Conservation (phyloP, 2,888 invertebrate species). For the Diogma glabrata region DNA sequence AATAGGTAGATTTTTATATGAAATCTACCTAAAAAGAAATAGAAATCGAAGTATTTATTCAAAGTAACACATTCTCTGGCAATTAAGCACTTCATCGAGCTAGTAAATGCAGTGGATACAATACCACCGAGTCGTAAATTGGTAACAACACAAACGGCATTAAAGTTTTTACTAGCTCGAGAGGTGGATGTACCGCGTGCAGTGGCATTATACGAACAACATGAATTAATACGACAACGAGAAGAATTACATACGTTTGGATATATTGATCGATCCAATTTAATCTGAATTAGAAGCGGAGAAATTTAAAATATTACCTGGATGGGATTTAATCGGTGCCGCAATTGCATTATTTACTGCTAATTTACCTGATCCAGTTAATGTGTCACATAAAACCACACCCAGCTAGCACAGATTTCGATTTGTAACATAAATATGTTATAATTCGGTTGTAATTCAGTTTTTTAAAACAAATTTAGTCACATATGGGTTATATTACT, state of each 20-base stretch:
- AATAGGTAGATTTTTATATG: too few species aligned
- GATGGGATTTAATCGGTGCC: constrained; percentile 80
- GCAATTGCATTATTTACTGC: constrained; percentile 95
- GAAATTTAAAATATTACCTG: too few species aligned
- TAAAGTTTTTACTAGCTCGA: constrained; percentile 83
- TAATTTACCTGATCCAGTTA: constrained; percentile 73
- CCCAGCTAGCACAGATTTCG: too few species aligned
- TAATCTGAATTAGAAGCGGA: too few species aligned
- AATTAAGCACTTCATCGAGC: constrained; percentile 37
- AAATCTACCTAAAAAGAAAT: too few species aligned
- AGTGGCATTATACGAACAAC: constrained; percentile 81
- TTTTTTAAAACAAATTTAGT: too few species aligned
- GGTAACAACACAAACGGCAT: constrained; percentile 64
- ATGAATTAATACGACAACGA: constrained; percentile 75
- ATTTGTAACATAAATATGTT: too few species aligned
- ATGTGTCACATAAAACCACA: constrained; percentile 81
- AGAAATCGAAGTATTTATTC: too few species aligned
- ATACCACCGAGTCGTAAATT: constrained; percentile 25
- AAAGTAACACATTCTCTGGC: too few species aligned
- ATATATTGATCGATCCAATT: too few species aligned
- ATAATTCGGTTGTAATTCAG: too few species aligned
- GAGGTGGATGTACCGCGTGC: constrained; percentile 90
- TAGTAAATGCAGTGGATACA: constrained; percentile 32
- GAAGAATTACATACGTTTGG: constrained; percentile 75
- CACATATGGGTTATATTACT: too few species aligned